Conservation (phyloP, 2,888 invertebrate genomes). For the Gastrophysa polygoni region DNA sequence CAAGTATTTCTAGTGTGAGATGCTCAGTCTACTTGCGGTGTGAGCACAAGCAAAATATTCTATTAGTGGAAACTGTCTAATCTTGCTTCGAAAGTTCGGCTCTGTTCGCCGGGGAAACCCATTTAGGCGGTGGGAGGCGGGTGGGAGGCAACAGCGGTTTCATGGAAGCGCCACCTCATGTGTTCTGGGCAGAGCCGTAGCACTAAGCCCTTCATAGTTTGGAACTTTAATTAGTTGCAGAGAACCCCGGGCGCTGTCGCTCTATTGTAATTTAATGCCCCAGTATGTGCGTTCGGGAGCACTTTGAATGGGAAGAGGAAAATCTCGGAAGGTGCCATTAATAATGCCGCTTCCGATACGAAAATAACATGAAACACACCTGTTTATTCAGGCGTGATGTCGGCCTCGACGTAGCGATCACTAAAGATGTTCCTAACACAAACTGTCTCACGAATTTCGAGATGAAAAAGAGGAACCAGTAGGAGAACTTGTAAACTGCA, state of each 20-base stretch:
- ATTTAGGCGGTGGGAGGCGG: conserved; percentile 23
- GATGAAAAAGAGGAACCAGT: too few relatives aligned
- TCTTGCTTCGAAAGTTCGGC: not conserved
- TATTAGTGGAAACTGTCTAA: too few relatives aligned
- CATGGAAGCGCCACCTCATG: conserved; percentile 37
- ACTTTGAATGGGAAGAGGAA: conserved; percentile 21
- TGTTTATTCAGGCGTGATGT: not conserved
- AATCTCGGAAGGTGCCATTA: conserved; percentile 19
- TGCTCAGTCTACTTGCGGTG: too few relatives aligned
- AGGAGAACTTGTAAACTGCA: too few relatives aligned
- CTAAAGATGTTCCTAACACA: too few relatives aligned
- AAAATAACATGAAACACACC: not conserved
- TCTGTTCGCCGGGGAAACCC: not conserved
- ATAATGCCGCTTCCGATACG: conserved; percentile 10
- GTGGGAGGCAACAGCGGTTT: conserved; percentile 35
- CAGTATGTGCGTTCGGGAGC: conserved; percentile 34
- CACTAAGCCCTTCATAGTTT: conserved; percentile 58
- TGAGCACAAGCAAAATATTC: too few relatives aligned
- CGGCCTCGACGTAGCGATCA: too few relatives aligned
- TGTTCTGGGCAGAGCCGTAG: conserved; percentile 40
- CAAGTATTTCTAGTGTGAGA: too few relatives aligned
- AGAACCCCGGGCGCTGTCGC: conserved; percentile 52
- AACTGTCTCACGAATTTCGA: too few relatives aligned
- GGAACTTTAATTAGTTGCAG: conserved; percentile 60
- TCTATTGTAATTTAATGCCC: conserved; percentile 54